Evolutionary conservation across 1,140 invertebrate species (phyloP).

Genomic region (Probaryconus sp.): DNA sequence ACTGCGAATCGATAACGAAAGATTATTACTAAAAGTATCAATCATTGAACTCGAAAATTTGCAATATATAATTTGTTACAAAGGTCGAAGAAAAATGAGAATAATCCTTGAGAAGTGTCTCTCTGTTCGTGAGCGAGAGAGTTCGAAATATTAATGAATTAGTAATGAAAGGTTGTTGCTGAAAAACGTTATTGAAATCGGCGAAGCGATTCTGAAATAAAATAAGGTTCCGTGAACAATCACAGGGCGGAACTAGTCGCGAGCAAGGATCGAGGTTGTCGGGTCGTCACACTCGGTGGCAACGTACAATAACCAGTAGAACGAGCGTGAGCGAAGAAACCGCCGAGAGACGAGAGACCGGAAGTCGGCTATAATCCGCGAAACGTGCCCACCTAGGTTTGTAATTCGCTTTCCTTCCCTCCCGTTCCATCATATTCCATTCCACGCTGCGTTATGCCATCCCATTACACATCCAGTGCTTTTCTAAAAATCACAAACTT

Average conservation of each 20-base stretch:
- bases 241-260: conserved; percentile 58
- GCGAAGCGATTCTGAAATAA: conserved; percentile 55
- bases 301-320: conserved; percentile 69
- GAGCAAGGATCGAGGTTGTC: conserved; percentile 70
- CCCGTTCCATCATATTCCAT: background rate
- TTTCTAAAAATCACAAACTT: conserved; percentile 49
- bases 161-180: conserved; percentile 56
- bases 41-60: too few species aligned
- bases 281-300: conserved; percentile 72
- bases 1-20: too few species aligned
- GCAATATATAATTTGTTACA: too few species aligned
- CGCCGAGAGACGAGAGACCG: conserved; percentile 61
- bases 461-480: conserved; percentile 28
- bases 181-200: conserved; percentile 58
- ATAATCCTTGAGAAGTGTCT: too few species aligned
- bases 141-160: conserved; percentile 47
- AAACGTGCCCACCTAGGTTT: conserved; percentile 64
- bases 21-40: too few species aligned
- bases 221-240: conserved; percentile 58
- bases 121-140: conserved; percentile 24
- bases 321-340: conserved; percentile 61
- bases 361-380: conserved; percentile 72
- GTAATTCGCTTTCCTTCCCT: conserved; percentile 34
- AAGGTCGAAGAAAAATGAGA: too few species aligned
- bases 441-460: background rate